These are phyloP conservation scores for Pheosia tremula DNA, from an alignment of 2,888 invertebrate genomes.

Conservation along the genomic window DNA sequence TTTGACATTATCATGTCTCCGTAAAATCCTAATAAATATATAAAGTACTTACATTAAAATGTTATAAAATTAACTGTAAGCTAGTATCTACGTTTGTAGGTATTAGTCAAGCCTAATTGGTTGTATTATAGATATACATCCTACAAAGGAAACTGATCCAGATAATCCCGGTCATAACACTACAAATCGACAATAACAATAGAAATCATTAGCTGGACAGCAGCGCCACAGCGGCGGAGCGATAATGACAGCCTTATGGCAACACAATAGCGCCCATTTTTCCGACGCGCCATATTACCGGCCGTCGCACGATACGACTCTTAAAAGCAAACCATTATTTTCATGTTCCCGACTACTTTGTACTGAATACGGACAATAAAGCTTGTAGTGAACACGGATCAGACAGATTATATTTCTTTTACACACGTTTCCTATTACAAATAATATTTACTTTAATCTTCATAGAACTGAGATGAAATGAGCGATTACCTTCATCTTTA, in stretches of 20 bases:
- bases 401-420: background rate
- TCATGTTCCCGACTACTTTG: constrained; percentile 12
- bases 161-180: constrained; percentile 9
- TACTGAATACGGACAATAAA: constrained; percentile 4
- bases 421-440: background rate
- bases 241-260: constrained; percentile 11
- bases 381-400: constrained; percentile 5
- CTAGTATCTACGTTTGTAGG: too few relatives aligned
- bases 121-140: background rate
- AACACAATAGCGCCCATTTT: constrained; percentile 25
- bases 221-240: constrained; percentile 8
- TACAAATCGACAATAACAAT: constrained; percentile 22
- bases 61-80: too few relatives aligned
- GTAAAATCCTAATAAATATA: too few relatives aligned
- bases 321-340: constrained; percentile 16
- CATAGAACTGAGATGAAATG: too few relatives aligned
- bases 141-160: background rate
- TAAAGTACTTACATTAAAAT: too few relatives aligned
- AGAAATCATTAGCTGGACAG: constrained; percentile 23
- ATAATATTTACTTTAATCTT: background rate
- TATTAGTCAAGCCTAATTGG: too few relatives aligned
- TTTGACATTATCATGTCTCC: too few relatives aligned
- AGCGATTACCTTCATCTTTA: too few relatives aligned
- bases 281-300: constrained; percentile 9
- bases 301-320: constrained; percentile 12